These are phyloP conservation scores for Lamprologus sp. DNA, from an alignment of 2,113 vertebrate species.

Conservation along the genomic window DNA sequence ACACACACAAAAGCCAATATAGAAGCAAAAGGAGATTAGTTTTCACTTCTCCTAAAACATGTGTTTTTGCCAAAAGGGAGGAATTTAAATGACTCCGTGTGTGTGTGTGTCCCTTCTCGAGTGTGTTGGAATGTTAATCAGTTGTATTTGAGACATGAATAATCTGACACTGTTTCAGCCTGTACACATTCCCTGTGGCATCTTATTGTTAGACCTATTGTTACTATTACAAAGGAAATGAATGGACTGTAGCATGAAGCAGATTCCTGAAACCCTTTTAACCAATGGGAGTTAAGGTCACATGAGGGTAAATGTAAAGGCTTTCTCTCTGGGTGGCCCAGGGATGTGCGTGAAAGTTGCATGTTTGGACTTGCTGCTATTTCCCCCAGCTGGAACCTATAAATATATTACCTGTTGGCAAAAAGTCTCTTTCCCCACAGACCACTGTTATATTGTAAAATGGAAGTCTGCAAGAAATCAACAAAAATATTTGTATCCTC, in stretches of 20 bases:
- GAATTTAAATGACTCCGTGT: constrained; percentile 1
- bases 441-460: neutral
- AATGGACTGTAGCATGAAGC: neutral
- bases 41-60: constrained; percentile 25
- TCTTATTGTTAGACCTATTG: neutral
- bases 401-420: neutral
- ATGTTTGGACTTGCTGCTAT: neutral
- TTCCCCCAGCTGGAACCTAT: neutral
- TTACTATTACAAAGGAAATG: neutral
- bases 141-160: neutral
- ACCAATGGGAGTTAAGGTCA: neutral
- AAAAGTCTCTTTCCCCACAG: neutral
- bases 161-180: neutral
- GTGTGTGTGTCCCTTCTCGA: neutral
- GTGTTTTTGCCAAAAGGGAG: constrained; percentile 8
- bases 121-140: constrained; percentile 18
- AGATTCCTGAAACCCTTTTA: neutral
- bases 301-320: neutral
- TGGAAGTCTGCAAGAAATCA: neutral
- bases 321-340: neutral
- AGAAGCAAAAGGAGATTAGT: neutral
- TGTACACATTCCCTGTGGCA: neutral
- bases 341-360: neutral
- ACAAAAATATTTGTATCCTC: neutral
- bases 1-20: constrained; percentile 10